A percentile compares a stretch with the other conserved stretches of the same genome.
These are phyloP conservation scores for Slavum lentiscoides DNA, from an alignment of 2,888 invertebrate genomes.

Conservation along the genomic window DNA sequence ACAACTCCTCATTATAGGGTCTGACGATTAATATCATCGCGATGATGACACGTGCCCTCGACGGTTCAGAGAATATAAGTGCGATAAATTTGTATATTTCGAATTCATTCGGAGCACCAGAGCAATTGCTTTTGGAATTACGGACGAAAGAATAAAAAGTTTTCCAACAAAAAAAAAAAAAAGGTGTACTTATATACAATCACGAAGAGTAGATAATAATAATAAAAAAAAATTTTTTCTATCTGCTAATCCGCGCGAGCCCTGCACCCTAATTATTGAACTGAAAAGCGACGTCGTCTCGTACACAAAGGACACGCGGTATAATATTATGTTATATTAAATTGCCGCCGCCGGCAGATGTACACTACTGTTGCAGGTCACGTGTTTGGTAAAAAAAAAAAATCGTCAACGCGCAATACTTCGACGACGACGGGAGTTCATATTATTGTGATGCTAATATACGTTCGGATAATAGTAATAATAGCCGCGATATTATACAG, in stretches of 20 bases:
- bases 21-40: no score
- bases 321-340: neutral
- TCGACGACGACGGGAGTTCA: neutral
- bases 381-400: slow-evolving; percentile 7
- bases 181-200: no score
- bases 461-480: slow-evolving; percentile 6
- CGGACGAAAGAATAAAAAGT: no score
- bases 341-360: slow-evolving; percentile 4
- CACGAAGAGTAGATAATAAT: no score
- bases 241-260: neutral
- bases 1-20: no score
- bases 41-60: no score
- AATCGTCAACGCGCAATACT: neutral
- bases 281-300: slow-evolving; percentile 8
- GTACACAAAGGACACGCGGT: neutral
- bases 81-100: no score
- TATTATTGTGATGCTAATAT: slow-evolving; percentile 12
- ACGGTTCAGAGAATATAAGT: no score
- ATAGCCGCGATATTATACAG: neutral
- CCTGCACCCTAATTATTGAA: slow-evolving; percentile 23
- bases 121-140: no score
- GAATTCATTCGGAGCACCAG: no score
- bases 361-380: neutral
- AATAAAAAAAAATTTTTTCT: no score
- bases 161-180: no score